Evolutionary conservation across 2,888 invertebrate genomes (phyloP), one percentile per base, ranked within the genome.

Genomic region (Morpho deidamia): DNA sequence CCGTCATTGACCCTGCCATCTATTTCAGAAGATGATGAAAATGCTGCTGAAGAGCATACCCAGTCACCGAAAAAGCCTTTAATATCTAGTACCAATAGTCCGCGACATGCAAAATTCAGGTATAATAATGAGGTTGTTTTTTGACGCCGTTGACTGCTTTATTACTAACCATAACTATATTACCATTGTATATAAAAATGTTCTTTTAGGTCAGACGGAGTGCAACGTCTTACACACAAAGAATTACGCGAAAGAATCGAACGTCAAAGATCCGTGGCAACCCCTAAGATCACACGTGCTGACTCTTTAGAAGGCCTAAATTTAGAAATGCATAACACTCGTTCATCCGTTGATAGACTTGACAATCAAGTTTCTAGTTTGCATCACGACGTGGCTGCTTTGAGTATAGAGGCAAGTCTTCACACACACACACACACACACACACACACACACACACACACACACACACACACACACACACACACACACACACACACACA

Each of bases 1-100:
- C 95, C 96, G 1, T 94, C 96, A 1, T 83, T 97, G 61, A 96
- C 96, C 0, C 83, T 97, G 43, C 98, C 98, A 2, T 97, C 97
- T 38, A 98, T 98, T 74, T 97, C 97, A 56, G 98, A 98, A 81
- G 98, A 98, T 66, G 98, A 98, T 72, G 98, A 97, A 78, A 96
- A 96, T 69, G 94, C 93, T 32, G 95, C 95, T 37, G 96, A 96
- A 55, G 93, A 93, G 34, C 90, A 91, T 8, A 92, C 93, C 7
- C 90, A 93, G 0, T 92, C 93, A 45, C 94, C 92, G 32, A 94
- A 91, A 52, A 94, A 91, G 69, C 79, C 75, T 4, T 69, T 83
- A 1, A 91, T 92, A 14, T 93, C 93, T 0, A 76, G 92, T 48
- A 90, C 92, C 47, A 88, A 78, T 47, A 94, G 94, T 74, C 94